These are phyloP conservation scores for Pelecanus crispus DNA, from an alignment of 2,113 vertebrate species.

Conservation along the genomic window DNA sequence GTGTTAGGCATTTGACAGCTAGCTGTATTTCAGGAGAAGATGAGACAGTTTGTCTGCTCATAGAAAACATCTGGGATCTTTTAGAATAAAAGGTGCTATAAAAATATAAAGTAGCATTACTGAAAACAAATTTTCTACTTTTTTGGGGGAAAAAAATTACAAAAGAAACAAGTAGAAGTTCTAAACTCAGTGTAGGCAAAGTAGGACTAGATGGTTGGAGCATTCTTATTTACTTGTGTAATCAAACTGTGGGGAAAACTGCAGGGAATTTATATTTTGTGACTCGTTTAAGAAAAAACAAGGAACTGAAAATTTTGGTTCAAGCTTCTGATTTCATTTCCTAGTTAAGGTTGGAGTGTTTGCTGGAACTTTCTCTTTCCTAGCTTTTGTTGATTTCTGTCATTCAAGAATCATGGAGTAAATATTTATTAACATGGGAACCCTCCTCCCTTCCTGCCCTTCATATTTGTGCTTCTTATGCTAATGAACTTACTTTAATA, in stretches of 20 bases:
- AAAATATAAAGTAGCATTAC: not conserved
- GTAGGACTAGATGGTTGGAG: not conserved
- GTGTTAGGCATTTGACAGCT: not conserved
- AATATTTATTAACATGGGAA: conserved; percentile 64
- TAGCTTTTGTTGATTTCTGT: conserved; percentile 52
- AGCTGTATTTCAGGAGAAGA: not conserved
- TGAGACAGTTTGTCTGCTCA: not conserved
- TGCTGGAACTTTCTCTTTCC: conserved; percentile 11
- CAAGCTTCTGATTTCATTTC: conserved; percentile 1
- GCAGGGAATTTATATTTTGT: not conserved
- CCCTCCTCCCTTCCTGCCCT: conserved; percentile 31
- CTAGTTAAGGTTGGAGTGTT: not conserved
- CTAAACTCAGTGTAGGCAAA: not conserved
- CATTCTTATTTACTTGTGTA: not conserved
- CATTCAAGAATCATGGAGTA: conserved; percentile 50
- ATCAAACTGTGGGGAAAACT: not conserved
- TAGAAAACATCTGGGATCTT: not conserved
- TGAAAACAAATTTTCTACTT: not conserved
- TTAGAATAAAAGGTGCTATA: not conserved
- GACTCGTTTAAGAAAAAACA: not conserved
- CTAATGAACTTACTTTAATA: conserved; percentile 53
- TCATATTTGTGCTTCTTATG: conserved; percentile 55
- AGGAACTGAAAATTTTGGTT: not conserved
- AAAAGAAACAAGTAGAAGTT: not conserved
- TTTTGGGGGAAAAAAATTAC: not conserved